Percentiles rank a stretch among this genome's conserved stretches.
Conservation (phyloP, 2,113 vertebrate genomes). For the Saimiri boliviensis region DNA sequence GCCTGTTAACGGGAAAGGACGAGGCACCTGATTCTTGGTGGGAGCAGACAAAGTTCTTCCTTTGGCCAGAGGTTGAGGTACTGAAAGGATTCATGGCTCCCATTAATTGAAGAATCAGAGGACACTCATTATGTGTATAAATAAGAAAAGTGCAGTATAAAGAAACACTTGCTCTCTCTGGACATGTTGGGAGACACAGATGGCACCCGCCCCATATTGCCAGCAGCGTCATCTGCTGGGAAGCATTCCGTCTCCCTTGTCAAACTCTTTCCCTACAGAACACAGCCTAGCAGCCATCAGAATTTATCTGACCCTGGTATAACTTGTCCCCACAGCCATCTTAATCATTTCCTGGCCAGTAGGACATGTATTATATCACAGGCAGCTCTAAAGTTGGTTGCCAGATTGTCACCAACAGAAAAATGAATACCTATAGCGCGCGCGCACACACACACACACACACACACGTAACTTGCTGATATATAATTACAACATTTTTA, state of each 20-base stretch:
- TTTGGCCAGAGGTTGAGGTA: neutral
- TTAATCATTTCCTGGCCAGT: neutral
- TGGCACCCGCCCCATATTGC: too few species aligned
- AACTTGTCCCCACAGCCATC: neutral
- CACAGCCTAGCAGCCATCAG: neutral
- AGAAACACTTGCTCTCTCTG: neutral
- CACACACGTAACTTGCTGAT: neutral
- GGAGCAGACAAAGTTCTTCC: neutral
- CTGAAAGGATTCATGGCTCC: neutral
- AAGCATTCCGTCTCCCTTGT: neutral
- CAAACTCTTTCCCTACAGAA: neutral
- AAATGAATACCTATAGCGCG: neutral
- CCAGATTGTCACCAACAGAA: neutral
- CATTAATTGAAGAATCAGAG: neutral
- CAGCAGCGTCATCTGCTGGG: neutral
- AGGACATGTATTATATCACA: neutral
- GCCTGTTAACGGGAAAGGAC: neutral
- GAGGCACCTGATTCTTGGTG: neutral
- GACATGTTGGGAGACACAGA: neutral
- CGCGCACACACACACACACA: neutral
- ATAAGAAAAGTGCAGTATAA: neutral
- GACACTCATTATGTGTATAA: neutral
- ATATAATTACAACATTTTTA: neutral
- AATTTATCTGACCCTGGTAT: neutral
- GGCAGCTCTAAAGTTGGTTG: neutral